phyloP scores from a whole-genome alignment of 2,888 invertebrate species.

The Mythimna ferrago region DNA sequence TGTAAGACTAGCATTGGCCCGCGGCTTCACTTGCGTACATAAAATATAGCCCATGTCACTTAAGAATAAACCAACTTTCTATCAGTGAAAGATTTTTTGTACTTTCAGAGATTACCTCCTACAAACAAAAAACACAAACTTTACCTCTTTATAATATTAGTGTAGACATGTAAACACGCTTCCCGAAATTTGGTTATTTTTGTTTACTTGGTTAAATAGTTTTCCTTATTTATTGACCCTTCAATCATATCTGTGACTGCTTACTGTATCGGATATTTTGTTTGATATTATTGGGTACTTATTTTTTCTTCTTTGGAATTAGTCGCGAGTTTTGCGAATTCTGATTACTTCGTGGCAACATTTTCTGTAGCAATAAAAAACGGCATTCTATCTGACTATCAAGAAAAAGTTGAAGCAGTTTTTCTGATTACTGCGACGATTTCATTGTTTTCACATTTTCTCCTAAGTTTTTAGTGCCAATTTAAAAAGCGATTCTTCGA shows the following conservation, averaged over 20 bases:
- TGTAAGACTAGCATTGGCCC: too few species aligned
- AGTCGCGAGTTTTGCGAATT: background rate
- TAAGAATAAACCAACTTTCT: too few species aligned
- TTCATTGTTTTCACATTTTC: constrained; percentile 43
- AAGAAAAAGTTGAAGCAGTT: constrained; percentile 22
- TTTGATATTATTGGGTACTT: constrained; percentile 16
- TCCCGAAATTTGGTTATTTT: background rate
- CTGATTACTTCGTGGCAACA: background rate
- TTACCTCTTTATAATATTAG: too few species aligned
- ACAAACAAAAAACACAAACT: too few species aligned
- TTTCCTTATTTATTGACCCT: constrained; percentile 25
- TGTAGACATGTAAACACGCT: constrained; percentile 1
- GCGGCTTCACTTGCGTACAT: too few species aligned
- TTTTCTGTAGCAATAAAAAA: constrained; percentile 25
- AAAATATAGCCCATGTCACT: too few species aligned
- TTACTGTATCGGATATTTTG: constrained; percentile 12
- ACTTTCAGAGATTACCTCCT: too few species aligned
- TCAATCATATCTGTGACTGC: constrained; percentile 17
- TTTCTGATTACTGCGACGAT: constrained; percentile 32
- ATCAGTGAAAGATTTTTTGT: too few species aligned
- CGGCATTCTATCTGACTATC: constrained; percentile 10
- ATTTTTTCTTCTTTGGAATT: constrained; percentile 6
- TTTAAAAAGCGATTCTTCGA: constrained; percentile 46
- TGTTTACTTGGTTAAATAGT: constrained; percentile 10
- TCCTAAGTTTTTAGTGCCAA: constrained; percentile 41